These are phyloP conservation scores for Eulemur albifrons DNA, from an alignment of 2,797 vertebrate genomes.

Conservation along the genomic window DNA sequence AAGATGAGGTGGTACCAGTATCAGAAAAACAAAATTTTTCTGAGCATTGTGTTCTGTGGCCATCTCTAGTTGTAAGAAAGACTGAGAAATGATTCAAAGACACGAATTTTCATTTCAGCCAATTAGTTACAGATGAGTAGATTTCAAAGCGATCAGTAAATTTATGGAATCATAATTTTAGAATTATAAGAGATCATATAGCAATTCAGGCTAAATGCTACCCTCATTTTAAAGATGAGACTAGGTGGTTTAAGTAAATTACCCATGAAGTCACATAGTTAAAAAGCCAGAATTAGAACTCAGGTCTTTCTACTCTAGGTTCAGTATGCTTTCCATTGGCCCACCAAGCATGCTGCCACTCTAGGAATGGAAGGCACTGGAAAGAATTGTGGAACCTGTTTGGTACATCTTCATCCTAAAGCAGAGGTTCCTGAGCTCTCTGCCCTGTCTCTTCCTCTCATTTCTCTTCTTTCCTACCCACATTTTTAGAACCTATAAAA, in stretches of 20 bases:
- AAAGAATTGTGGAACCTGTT: neutral
- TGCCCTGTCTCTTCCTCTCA: neutral
- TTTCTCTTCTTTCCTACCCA: neutral
- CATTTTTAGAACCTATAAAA: neutral
- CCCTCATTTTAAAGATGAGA: neutral
- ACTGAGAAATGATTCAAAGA: neutral
- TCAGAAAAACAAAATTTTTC: neutral
- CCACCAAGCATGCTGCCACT: neutral
- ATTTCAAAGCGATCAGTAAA: neutral
- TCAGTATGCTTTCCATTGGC: neutral
- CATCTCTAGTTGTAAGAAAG: neutral
- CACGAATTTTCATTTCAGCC: neutral
- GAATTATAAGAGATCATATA: neutral
- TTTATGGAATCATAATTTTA: neutral
- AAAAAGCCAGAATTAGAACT: neutral
- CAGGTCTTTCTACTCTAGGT: neutral
- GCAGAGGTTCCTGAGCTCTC: neutral
- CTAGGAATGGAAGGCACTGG: neutral
- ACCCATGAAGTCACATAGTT: neutral
- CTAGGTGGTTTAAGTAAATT: neutral
- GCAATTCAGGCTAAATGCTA: neutral
- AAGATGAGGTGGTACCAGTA: neutral
- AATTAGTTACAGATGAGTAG: neutral
- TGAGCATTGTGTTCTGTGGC: neutral
- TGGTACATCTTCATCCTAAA: neutral